A percentile compares a stretch with the other conserved stretches of the same genome.
Evolutionary conservation across 2,113 vertebrate species (phyloP).

Genomic region (Gobius niger): DNA sequence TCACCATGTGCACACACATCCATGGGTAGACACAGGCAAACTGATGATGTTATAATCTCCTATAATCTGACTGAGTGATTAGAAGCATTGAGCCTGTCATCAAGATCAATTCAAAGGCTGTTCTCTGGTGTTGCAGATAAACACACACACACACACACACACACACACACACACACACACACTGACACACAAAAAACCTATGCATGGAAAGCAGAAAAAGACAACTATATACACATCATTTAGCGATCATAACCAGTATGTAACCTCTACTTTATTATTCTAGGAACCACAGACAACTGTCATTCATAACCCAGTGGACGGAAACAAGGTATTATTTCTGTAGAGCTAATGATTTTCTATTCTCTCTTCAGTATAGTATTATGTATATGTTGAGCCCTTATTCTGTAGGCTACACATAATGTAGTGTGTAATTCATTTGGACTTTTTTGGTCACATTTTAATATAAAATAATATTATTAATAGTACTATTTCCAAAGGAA

Average conservation of each 20-base stretch:
- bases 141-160: not conserved
- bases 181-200: not conserved
- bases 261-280: slow-evolving; percentile 57
- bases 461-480: no score
- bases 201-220: not conserved
- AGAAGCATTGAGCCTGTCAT: slow-evolving; percentile 50
- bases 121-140: slow-evolving; percentile 7
- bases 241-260: not conserved
- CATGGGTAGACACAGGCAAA: slow-evolving; percentile 18
- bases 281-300: slow-evolving; percentile 98
- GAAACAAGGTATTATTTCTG: slow-evolving; percentile 89
- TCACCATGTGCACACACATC: slow-evolving; percentile 18
- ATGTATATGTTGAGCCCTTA: no score
- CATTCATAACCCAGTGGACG: slow-evolving; percentile 96
- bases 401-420: no score
- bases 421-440: no score
- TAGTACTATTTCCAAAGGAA: no score
- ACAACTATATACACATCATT: not conserved
- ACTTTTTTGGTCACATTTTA: no score
- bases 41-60: slow-evolving; percentile 62
- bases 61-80: slow-evolving; percentile 63
- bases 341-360: not conserved
- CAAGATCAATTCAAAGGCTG: slow-evolving; percentile 52
- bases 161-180: no score
- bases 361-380: not conserved